Base-by-base conservation (phyloP, 2,113 vertebrate species). In the Cercocebus atys region DNA sequence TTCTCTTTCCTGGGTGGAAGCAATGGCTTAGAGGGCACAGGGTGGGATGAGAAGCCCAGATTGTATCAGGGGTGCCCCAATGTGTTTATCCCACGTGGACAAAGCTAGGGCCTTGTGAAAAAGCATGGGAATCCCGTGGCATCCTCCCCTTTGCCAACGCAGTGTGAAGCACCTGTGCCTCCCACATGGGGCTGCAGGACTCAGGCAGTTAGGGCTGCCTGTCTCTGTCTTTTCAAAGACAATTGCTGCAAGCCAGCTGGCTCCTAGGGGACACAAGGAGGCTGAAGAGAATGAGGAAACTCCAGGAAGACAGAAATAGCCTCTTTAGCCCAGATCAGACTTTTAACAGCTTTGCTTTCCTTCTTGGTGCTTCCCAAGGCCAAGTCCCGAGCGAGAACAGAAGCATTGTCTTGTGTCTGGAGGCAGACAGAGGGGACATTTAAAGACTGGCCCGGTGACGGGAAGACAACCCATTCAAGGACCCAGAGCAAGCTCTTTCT, bases 391-490 rank as follows among this genome's bases (percentile, higher is more conserved):
- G 30, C 0, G 32, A 96, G 90, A 97, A 96, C 45, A 18, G 90
- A 75, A 79, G 88, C 95, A 57, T 30, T 96, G 96, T 97, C 43
- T 89, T 68, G 75, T 50, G 23, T 72, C 87, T 73, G 64, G 80
- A 88, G 79, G 88, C 82, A 73, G 82, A 97, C 92, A 96, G 94
- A 96, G 61, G 40, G 45, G 78, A 91, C 88, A 86, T 96, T 95
- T 93, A 85, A 50, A 97, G 66, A 55, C 84, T 83, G 86, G 76
- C 47, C 13, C 5, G 3, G 66, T 50, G 66, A 55, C 2, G n/a
- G 80, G 80, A 88, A 94, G 90, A 80, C 81, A 55, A 88, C 50
- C 59, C 82, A 75, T 85, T 94, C 94, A 81, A 88, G 52, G 22
- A 40, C 55, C 80, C 84, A 43, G 70, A 22, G 9, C 1, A 2